Conservation (phyloP, 1,140 invertebrate species). For the Drosophila nasuta region DNA sequence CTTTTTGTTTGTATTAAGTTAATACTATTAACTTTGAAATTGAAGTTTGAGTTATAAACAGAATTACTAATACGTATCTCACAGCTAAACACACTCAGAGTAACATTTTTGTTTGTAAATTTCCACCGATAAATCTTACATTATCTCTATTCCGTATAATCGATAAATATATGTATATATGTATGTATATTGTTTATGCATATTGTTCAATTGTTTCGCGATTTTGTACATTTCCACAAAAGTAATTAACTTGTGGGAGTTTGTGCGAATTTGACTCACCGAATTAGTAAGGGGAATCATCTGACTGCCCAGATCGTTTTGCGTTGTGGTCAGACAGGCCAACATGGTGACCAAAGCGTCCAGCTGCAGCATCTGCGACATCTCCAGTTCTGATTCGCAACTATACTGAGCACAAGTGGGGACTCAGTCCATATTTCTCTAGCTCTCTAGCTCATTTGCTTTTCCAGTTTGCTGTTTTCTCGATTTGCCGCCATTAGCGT, state of each 20-base stretch:
- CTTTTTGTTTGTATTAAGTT: too few relatives aligned
- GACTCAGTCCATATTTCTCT: too few relatives aligned
- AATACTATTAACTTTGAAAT: too few relatives aligned
- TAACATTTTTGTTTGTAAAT: too few relatives aligned
- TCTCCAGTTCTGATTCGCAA: slow-evolving; percentile 18
- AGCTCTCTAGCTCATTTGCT: not conserved
- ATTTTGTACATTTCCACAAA: not conserved
- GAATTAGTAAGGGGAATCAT: slow-evolving; percentile 37
- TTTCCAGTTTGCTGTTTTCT: not conserved
- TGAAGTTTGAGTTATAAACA: too few relatives aligned
- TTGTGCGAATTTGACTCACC: slow-evolving; percentile 33
- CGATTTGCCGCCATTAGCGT: not conserved
- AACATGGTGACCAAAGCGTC: slow-evolving; percentile 72
- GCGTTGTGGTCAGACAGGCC: slow-evolving; percentile 70
- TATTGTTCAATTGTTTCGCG: not conserved
- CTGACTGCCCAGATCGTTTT: slow-evolving; percentile 46
- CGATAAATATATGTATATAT: too few relatives aligned
- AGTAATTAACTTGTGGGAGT: not conserved
- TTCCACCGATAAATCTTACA: too few relatives aligned
- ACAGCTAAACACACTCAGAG: too few relatives aligned
- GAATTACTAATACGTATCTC: too few relatives aligned
- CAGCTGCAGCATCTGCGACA: slow-evolving; percentile 66
- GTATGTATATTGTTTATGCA: too few relatives aligned
- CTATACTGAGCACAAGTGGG: slow-evolving; percentile 28
- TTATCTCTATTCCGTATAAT: too few relatives aligned